phyloP scores from a whole-genome alignment of 2,797 vertebrate genomes.

The Lepilemur ruficaudatus region DNA sequence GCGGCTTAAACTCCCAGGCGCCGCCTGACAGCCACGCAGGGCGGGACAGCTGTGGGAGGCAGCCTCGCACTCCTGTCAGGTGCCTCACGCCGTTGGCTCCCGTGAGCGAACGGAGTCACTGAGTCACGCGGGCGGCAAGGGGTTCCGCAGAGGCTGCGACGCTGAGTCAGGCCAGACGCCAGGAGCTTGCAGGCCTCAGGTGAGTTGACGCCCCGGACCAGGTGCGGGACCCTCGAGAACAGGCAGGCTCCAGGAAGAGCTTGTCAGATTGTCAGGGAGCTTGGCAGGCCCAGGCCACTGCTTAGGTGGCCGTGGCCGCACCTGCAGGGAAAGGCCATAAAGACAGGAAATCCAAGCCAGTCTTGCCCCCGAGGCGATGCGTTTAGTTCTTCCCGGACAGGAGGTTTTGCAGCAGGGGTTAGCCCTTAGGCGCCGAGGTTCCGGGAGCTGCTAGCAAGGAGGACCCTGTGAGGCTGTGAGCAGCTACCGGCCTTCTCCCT shows the following conservation, averaged over 20 bases:
- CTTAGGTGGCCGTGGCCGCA: background rate
- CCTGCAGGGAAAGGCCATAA: background rate
- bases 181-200: background rate
- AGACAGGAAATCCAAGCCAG: background rate
- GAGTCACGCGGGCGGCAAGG: constrained; percentile 50
- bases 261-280: too few relatives aligned
- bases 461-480: background rate
- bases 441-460: background rate
- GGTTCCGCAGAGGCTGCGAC: background rate
- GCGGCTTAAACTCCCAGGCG: background rate
- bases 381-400: background rate
- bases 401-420: background rate
- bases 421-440: background rate
- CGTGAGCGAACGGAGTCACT: constrained; percentile 70
- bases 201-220: background rate
- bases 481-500: background rate
- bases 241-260: background rate
- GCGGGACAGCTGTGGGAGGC: background rate
- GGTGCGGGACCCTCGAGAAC: background rate
- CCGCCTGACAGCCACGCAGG: background rate
- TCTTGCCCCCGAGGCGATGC: background rate
- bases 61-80: constrained; percentile 50
- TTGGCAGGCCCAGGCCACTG: background rate
- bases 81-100: constrained; percentile 32
- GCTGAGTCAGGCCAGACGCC: constrained; percentile 34